Evolutionary conservation across 2,888 invertebrate genomes (phyloP).

Genomic region (Drosophila bunnanda): DNA sequence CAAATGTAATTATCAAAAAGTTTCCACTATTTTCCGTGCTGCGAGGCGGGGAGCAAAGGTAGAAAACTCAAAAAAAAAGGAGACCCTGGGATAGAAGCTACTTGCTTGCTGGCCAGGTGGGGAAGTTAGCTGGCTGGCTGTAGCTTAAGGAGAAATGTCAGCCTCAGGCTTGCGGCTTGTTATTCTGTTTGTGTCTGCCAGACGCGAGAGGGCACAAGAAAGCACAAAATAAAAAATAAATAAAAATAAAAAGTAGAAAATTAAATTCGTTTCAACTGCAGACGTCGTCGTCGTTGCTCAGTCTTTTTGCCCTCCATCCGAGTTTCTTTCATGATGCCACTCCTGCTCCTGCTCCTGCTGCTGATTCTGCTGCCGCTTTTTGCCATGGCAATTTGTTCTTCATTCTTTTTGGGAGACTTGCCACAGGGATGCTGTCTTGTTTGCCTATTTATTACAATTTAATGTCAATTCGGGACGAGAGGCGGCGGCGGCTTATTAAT

Average conservation of each 20-base stretch:
- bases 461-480: slow-evolving; percentile 55
- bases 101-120: slow-evolving; percentile 38
- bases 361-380: slow-evolving; percentile 27
- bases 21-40: slow-evolving; percentile 67
- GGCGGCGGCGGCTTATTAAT: slow-evolving; percentile 54
- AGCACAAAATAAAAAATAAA: slow-evolving; percentile 9
- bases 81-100: not conserved
- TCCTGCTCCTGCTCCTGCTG: slow-evolving; percentile 17
- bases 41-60: slow-evolving; percentile 16
- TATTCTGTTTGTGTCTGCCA: slow-evolving; percentile 67
- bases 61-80: slow-evolving; percentile 17
- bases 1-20: slow-evolving; percentile 78
- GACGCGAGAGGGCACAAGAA: slow-evolving; percentile 47
- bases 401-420: slow-evolving; percentile 35
- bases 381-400: slow-evolving; percentile 48
- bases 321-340: slow-evolving; percentile 23
- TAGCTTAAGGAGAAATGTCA: slow-evolving; percentile 49
- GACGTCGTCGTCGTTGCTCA: slow-evolving; percentile 52
- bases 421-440: slow-evolving; percentile 43
- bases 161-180: slow-evolving; percentile 66
- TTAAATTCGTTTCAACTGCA: slow-evolving; percentile 77
- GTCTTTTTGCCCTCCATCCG: slow-evolving; percentile 45
- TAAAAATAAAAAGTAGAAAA: slow-evolving; percentile 71
- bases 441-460: slow-evolving; percentile 66
- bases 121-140: slow-evolving; percentile 11